phyloP scores from a whole-genome alignment of 2,888 invertebrate species.

The Callosobruchus maculatus region DNA sequence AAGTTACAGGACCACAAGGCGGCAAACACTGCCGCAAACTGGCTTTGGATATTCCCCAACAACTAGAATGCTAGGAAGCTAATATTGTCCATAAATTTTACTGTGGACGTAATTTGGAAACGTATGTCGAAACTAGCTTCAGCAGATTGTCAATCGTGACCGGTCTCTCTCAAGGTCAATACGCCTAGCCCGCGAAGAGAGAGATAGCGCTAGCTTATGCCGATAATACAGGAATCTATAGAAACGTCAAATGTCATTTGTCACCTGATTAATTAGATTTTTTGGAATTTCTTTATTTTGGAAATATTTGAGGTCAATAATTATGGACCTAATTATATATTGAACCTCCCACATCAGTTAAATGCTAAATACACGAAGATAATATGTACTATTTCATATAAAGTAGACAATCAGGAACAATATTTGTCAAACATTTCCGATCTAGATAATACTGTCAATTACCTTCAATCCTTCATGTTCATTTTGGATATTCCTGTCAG shows the following conservation, averaged over 20 bases:
- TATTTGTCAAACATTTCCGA: too few species aligned
- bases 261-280: neutral
- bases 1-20: neutral
- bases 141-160: neutral
- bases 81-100: neutral
- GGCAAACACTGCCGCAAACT: neutral
- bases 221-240: neutral
- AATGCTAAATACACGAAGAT: neutral
- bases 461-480: too few species aligned
- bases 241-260: neutral
- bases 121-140: neutral
- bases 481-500: too few species aligned
- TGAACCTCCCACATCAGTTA: neutral
- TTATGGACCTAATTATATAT: neutral
- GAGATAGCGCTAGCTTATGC: neutral
- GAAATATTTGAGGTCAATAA: neutral
- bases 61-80: neutral
- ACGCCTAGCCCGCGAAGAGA: neutral
- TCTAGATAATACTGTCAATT: too few species aligned
- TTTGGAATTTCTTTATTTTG: neutral
- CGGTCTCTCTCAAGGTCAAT: neutral
- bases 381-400: too few species aligned
- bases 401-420: too few species aligned
- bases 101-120: neutral
- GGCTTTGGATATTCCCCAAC: neutral